A percentile compares a stretch with the other conserved stretches of the same genome.
Conservation (phyloP, 2,888 invertebrate species). For the Xestia sexstrigata region DNA sequence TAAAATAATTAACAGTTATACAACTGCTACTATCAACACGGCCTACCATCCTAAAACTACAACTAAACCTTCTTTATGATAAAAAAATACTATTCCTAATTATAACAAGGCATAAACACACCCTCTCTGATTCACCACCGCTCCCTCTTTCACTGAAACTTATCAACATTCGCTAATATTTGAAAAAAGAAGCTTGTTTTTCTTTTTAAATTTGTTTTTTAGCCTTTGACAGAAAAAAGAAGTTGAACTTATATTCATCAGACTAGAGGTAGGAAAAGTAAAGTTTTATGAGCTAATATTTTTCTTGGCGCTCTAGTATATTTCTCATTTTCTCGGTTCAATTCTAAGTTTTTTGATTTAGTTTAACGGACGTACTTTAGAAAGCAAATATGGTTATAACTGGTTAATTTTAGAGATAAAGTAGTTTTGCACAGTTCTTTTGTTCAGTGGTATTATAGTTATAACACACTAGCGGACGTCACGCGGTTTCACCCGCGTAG, state of each 20-base stretch:
- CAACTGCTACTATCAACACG: not conserved
- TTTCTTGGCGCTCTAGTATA: constrained; percentile 22
- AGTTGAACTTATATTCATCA: constrained; percentile 38
- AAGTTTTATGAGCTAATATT: constrained; percentile 51
- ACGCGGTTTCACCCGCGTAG: too few relatives aligned
- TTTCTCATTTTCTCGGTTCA: constrained; percentile 25
- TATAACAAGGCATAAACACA: constrained; percentile 39
- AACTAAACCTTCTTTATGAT: constrained; percentile 15
- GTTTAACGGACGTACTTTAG: constrained; percentile 10
- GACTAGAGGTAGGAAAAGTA: constrained; percentile 22
- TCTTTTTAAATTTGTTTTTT: constrained; percentile 53
- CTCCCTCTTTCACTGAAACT: constrained; percentile 54
- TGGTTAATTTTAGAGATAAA: not conserved
- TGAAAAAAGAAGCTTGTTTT: constrained; percentile 12
- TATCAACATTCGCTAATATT: constrained; percentile 68
- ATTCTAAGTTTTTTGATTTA: constrained; percentile 40
- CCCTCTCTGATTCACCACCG: constrained; percentile 50
- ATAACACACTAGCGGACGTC: too few relatives aligned
- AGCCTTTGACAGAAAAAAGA: constrained; percentile 17
- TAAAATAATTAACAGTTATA: not conserved
- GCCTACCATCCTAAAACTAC: not conserved
- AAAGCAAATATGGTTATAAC: constrained; percentile 4
- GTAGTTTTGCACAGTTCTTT: not conserved
- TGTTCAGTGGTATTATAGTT: not conserved
- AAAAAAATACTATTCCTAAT: constrained; percentile 44